These are phyloP conservation scores for Drosophila vallismaia DNA, from an alignment of 2,888 invertebrate genomes.

Conservation along the genomic window DNA sequence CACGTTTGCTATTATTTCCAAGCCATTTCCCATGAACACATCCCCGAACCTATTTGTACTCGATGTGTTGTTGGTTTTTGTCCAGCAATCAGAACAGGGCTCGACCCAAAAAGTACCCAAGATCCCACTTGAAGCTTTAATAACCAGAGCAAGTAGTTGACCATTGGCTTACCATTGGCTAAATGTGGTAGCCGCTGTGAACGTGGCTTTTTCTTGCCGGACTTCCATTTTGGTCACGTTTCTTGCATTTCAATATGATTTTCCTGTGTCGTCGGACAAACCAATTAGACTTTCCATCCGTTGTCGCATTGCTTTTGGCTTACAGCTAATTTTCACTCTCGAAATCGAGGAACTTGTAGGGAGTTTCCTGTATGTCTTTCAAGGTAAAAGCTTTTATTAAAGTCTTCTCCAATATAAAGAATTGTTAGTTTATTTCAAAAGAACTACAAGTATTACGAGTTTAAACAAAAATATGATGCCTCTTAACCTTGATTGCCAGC, in stretches of 20 bases:
- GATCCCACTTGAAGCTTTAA: constrained; percentile 64
- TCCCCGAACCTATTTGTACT: constrained; percentile 53
- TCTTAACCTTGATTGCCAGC: not conserved
- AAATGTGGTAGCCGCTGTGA: constrained; percentile 29
- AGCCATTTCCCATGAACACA: constrained; percentile 78
- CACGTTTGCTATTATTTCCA: constrained; percentile 78
- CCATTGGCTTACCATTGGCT: constrained; percentile 35
- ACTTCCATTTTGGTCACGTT: constrained; percentile 71
- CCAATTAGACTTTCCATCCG: constrained; percentile 40
- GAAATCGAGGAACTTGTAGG: not conserved
- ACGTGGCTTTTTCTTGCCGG: constrained; percentile 38
- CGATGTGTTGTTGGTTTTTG: constrained; percentile 7
- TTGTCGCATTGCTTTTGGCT: constrained; percentile 39
- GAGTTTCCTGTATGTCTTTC: not conserved
- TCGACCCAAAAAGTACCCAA: constrained; percentile 38
- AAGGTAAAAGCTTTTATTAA: not conserved
- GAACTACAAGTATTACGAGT: too few relatives aligned
- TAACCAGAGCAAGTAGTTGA: constrained; percentile 57
- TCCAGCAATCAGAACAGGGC: constrained; percentile 28
- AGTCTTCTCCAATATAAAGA: too few relatives aligned
- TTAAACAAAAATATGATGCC: not conserved
- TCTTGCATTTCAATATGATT: constrained; percentile 58
- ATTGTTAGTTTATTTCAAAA: too few relatives aligned
- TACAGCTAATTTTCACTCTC: constrained; percentile 30
- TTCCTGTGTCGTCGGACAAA: constrained; percentile 39